Conservation (phyloP, 2,888 invertebrate genomes). For the Eledone cirrhosa region DNA sequence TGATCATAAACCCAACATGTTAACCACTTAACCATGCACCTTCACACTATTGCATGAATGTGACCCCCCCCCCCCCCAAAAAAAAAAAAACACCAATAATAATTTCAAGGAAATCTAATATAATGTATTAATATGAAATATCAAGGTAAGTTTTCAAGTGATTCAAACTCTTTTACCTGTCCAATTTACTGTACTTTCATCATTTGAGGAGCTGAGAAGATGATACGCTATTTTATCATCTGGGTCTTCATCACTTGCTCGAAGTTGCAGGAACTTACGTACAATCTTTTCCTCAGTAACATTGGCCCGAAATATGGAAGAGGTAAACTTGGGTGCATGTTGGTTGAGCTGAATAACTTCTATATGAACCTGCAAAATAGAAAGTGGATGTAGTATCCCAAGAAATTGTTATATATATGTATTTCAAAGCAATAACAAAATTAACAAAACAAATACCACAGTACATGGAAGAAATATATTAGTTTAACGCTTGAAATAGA, state of each 20-base stretch:
- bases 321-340: constrained; percentile 22
- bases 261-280: constrained; percentile 10
- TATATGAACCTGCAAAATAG: constrained; percentile 15
- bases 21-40: not conserved
- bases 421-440: no score
- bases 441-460: no score
- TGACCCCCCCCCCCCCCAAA: not conserved
- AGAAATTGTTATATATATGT: no score
- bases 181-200: constrained; percentile 2
- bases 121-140: no score
- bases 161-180: not conserved
- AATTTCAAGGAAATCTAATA: no score
- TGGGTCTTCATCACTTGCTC: constrained; percentile 22
- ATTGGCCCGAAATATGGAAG: not conserved
- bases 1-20: no score
- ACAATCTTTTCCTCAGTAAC: constrained; percentile 15
- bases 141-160: no score
- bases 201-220: not conserved
- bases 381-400: no score
- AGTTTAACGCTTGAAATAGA: no score
- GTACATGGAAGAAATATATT: no score
- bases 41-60: not conserved
- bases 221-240: constrained; percentile 25
- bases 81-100: not conserved
- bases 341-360: constrained; percentile 25